Percentiles rank a stretch among this genome's conserved stretches.
These are phyloP conservation scores for Chanos chanos DNA, from an alignment of 2,797 vertebrate genomes.

Conservation along the genomic window DNA sequence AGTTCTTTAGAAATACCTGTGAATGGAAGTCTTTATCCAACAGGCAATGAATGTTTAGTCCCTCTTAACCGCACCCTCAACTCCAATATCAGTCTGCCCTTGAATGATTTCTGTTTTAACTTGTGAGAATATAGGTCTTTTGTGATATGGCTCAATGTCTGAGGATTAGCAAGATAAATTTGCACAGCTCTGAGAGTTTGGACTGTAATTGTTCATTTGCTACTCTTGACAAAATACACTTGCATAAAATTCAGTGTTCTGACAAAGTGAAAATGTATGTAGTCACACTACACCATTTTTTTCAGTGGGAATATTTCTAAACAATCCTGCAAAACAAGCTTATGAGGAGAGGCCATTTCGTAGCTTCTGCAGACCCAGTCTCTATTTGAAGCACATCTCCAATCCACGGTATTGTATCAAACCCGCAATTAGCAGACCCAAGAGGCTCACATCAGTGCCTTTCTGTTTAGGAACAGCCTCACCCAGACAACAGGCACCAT, in stretches of 20 bases:
- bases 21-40: not conserved
- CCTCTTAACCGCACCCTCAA: too few relatives aligned
- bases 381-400: slow-evolving; percentile 30
- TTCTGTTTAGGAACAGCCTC: slow-evolving; percentile 38
- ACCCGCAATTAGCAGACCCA: slow-evolving; percentile 41
- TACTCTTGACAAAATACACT: too few relatives aligned
- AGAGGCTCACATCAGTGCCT: slow-evolving; percentile 43
- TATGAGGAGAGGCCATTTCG: not conserved
- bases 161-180: too few relatives aligned
- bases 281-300: not conserved
- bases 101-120: too few relatives aligned
- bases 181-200: too few relatives aligned
- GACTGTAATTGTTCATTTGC: too few relatives aligned
- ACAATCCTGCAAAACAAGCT: not conserved
- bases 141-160: too few relatives aligned
- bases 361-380: not conserved
- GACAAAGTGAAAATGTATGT: not conserved
- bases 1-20: too few relatives aligned
- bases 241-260: not conserved
- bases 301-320: too few relatives aligned
- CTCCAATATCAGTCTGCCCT: too few relatives aligned
- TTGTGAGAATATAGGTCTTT: too few relatives aligned
- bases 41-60: slow-evolving; percentile 5
- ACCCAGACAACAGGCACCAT: slow-evolving; percentile 48
- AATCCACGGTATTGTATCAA: slow-evolving; percentile 28